Evolutionary conservation across 2,113 vertebrate species (phyloP), one percentile per base, ranked within the genome.

Genomic region (Hippocampus comes): DNA sequence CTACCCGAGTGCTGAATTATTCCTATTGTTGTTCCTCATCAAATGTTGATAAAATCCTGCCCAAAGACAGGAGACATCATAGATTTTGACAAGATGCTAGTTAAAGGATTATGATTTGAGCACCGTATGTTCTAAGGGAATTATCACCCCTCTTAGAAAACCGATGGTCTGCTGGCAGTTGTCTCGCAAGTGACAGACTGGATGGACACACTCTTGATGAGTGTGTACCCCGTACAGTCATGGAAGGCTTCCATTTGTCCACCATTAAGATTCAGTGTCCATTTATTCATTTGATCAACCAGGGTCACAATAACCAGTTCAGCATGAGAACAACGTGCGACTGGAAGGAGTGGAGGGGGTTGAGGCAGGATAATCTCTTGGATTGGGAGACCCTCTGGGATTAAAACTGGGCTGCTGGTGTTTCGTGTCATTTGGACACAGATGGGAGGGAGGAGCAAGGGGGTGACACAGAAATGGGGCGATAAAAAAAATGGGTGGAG

Each of bases 361-460:
- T 27, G 80, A 85, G 84, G 88, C 61, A 76, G 84, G 80, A 86
- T 91, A 91, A 92, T 91, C 91, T 86, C 87, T 41, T 68, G 83
- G 91, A 90, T 85, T 90, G 89, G 76, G 82, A 90, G 83, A 88
- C 84, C 87, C 89, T 85, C 10, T 75, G 71, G 83, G 90, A 91
- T 91, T 90, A 91, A 51, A 79, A 70, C 66, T 73, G 77, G 60
- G 78, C 60, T 80, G 79, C 77, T 85, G 76, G 82, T 82, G 85
- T 83, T 84, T 80, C 75, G 78, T 70, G 72, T 67, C 75, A 76
- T 67, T 77, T 76, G 73, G 78, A 81, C 82, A 77, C 84, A 86
- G 89, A 86, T 86, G 88, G 86, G 68, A 75, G 34, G 66, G 71
- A 51, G 63, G 76, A 38, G 63, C 20, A 12, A 48, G 66, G 51